Evolutionary conservation across 2,113 vertebrate species (phyloP).

Genomic region (Macaca fascicularis): T2T-MFA8v1.1 NC_088380.1:156132501-156133000

Average conservation of each 20-base stretch:
- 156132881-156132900: conserved; percentile 3
- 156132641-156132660: background rate
- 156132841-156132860: background rate
- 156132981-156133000: rapidly evolving
- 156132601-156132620: background rate
- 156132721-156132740: background rate
- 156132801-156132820: rapidly evolving
- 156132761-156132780: background rate
- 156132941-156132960: conserved; percentile 93
- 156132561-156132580: rapidly evolving
- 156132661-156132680: background rate
- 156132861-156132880: background rate
- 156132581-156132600: background rate
- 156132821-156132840: too few relatives aligned
- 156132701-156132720: background rate
- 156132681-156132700: background rate
- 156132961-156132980: conserved; percentile 97
- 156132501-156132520: background rate
- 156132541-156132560: background rate
- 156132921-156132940: conserved; percentile 97
- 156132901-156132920: conserved; percentile 83
- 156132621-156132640: background rate
- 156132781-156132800: background rate
- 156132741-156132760: background rate
- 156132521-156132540: background rate